These are phyloP conservation scores for Laticauda laticaudata DNA, from an alignment of 2,113 vertebrate genomes.

Conservation along the genomic window DNA sequence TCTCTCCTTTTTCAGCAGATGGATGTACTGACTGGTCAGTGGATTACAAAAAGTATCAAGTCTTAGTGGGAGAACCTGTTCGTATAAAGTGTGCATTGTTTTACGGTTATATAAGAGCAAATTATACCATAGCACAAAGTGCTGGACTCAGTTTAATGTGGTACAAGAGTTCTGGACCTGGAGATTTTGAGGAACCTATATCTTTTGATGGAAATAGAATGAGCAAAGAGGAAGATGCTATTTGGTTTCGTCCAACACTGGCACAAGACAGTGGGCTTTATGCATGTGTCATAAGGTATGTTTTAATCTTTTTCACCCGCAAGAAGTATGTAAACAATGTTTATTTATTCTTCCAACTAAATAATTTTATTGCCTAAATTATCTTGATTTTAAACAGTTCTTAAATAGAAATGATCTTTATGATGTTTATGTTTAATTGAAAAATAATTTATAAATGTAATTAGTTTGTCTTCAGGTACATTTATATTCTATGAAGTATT, in stretches of 20 bases:
- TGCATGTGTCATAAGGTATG: constrained; percentile 94
- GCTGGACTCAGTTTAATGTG: constrained; percentile 98
- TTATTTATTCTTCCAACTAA: neutral
- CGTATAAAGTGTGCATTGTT: constrained; percentile 97
- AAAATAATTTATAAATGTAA: neutral
- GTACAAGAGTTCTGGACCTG: constrained; percentile 95
- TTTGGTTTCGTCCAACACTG: constrained; percentile 97
- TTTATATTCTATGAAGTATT: neutral
- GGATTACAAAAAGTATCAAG: constrained; percentile 98
- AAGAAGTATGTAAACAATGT: neutral
- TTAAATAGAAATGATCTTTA: neutral
- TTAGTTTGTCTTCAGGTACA: neutral
- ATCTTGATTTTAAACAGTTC: neutral
- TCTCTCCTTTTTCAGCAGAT: constrained; percentile 81
- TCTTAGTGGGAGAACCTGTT: constrained; percentile 94
- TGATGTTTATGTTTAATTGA: neutral
- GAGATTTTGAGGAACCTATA: constrained; percentile 98
- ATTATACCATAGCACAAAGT: constrained; percentile 95
- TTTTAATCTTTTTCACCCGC: constrained; percentile 42
- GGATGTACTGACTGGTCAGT: constrained; percentile 99
- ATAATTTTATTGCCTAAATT: neutral
- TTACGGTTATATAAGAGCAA: constrained; percentile 98
- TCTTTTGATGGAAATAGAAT: constrained; percentile 94
- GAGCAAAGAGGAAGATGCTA: constrained; percentile 99
- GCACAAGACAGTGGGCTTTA: constrained; percentile 94